Evolutionary conservation across 2,888 invertebrate species (phyloP).

Genomic region (Macrophya alboannulata): DNA sequence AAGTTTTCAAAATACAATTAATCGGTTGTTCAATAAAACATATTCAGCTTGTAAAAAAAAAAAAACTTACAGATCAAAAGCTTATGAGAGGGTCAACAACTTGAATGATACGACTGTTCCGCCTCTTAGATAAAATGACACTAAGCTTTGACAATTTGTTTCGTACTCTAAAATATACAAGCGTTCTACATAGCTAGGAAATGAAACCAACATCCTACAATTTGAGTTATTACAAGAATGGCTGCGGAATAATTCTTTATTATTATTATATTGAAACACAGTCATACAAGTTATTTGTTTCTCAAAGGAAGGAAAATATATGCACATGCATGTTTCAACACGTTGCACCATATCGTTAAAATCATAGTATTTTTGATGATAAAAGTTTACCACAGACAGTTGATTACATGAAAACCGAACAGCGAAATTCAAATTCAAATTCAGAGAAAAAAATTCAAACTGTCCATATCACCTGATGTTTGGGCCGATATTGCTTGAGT

Average conservation of each 20-base stretch:
- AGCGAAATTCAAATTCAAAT: conserved; percentile 19
- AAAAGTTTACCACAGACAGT: neutral
- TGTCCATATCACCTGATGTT: neutral
- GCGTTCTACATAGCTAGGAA: conserved; percentile 34
- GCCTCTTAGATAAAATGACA: neutral
- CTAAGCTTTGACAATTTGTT: conserved; percentile 19
- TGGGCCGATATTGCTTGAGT: neutral
- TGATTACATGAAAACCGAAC: neutral
- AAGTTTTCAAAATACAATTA: conserved; percentile 13
- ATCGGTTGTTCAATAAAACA: conserved; percentile 5
- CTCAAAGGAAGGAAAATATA: conserved; percentile 3
- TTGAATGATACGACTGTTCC: neutral
- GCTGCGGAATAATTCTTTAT: conserved; percentile 33
- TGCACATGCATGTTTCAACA: conserved; percentile 34
- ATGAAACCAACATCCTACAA: conserved; percentile 17
- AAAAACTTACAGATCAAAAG: neutral
- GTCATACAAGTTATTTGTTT: conserved; percentile 36
- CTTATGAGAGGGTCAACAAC: neutral
- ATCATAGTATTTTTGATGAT: neutral
- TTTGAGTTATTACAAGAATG: conserved; percentile 19
- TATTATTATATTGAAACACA: conserved; percentile 34
- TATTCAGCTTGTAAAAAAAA: neutral
- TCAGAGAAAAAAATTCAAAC: neutral
- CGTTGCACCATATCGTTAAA: neutral
- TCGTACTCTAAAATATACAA: conserved; percentile 16